Percentiles rank a stretch among this genome's conserved stretches.
Evolutionary conservation across 2,797 vertebrate genomes (phyloP).

Genomic region (Myotis findleyi): DNA sequence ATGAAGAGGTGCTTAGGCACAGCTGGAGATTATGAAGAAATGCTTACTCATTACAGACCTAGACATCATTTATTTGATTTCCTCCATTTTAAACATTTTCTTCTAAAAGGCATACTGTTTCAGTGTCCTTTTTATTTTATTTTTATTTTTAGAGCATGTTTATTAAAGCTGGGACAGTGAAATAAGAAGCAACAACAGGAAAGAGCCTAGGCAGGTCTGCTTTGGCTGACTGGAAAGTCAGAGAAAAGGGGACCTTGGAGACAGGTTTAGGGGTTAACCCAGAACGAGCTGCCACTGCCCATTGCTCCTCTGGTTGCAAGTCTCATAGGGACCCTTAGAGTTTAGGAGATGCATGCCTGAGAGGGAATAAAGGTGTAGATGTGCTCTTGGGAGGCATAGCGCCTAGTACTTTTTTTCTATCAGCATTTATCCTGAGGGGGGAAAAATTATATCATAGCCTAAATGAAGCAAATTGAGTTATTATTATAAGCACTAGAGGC

Average conservation of each 20-base stretch:
- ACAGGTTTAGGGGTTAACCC: neutral
- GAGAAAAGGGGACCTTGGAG: neutral
- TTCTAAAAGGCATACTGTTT: constrained; percentile 1
- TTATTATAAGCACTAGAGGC: neutral
- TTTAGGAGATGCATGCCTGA: neutral
- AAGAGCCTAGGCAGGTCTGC: neutral
- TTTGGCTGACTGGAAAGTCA: neutral
- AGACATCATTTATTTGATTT: constrained; percentile 40
- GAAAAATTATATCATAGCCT: constrained; percentile 10
- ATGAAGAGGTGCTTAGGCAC: neutral
- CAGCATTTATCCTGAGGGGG: neutral
- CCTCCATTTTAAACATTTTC: constrained; percentile 36
- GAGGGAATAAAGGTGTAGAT: neutral
- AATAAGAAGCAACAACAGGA: neutral
- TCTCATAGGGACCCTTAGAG: neutral
- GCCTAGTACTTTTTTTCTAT: constrained; percentile 15
- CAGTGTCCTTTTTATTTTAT: neutral
- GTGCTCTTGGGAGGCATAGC: neutral
- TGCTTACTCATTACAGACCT: constrained; percentile 1
- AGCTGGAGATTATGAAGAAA: constrained; percentile 11
- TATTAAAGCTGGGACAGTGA: neutral
- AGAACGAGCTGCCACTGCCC: neutral
- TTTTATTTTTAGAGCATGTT: neutral
- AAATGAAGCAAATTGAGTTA: constrained; percentile 38
- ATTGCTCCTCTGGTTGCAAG: neutral